Evolutionary conservation across 2,113 vertebrate species (phyloP).

Genomic region (Cynopterus brachyotis): DNA sequence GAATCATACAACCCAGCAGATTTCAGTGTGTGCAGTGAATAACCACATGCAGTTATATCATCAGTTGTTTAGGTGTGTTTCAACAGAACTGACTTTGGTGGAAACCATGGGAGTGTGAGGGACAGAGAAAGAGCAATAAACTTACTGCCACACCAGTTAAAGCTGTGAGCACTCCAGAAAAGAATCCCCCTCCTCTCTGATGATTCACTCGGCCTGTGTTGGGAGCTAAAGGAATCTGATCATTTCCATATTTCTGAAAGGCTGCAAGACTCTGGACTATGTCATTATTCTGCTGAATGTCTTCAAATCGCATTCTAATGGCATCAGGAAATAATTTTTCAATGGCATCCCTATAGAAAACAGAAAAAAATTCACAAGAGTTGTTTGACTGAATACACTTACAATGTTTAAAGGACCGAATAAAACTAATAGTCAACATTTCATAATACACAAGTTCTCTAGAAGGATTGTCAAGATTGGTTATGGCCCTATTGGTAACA

Average conservation of each 20-base stretch:
- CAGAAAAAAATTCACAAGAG: constrained; percentile 31
- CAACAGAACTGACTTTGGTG: background rate
- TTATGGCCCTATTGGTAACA: background rate
- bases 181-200: constrained; percentile 90
- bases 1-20: background rate
- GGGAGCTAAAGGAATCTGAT: constrained; percentile 80
- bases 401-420: background rate
- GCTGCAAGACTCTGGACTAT: constrained; percentile 86
- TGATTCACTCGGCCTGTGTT: constrained; percentile 78
- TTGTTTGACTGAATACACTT: constrained; percentile 22
- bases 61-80: background rate
- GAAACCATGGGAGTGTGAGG: background rate
- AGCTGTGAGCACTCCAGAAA: constrained; percentile 92
- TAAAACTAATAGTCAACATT: background rate
- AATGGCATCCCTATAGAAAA: constrained; percentile 88
- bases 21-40: background rate
- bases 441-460: background rate
- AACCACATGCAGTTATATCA: background rate
- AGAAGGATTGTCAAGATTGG: background rate
- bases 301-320: constrained; percentile 86
- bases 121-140: constrained; percentile 39
- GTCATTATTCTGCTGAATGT: constrained; percentile 87
- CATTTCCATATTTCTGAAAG: constrained; percentile 92
- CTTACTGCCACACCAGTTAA: constrained; percentile 93
- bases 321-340: constrained; percentile 92